Conservation (phyloP, 2,113 vertebrate species). For the Callaeas wilsoni region DNA sequence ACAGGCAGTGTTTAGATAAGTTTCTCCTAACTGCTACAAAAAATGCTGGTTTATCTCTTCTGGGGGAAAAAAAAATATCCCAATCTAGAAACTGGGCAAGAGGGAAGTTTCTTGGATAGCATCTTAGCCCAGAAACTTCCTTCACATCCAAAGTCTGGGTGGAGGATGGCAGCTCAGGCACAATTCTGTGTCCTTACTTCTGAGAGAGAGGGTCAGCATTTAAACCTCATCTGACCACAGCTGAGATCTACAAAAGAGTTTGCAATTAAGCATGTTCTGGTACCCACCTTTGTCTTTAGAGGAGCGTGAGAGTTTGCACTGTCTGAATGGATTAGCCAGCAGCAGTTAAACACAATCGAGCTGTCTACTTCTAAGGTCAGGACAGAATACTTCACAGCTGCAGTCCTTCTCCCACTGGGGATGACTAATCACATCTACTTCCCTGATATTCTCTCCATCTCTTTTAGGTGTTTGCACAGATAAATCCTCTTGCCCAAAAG, state of each 20-base stretch:
- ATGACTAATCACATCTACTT: constrained; percentile 52
- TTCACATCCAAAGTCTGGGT: not conserved
- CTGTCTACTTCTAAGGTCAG: constrained; percentile 2
- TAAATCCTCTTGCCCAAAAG: not conserved
- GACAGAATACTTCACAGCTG: constrained; percentile 39
- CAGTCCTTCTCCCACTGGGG: constrained; percentile 40
- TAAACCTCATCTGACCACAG: not conserved
- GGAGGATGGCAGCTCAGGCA: not conserved
- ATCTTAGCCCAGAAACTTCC: not conserved
- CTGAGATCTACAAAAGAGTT: not conserved
- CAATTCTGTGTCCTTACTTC: not conserved
- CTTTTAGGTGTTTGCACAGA: constrained; percentile 23
- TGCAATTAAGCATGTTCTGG: constrained; percentile 1
- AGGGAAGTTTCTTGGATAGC: not conserved
- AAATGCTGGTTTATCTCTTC: not conserved
- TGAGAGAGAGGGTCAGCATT: not conserved
- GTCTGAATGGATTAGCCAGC: not conserved
- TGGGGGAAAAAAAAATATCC: not conserved
- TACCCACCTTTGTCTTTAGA: not conserved
- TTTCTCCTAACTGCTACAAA: not conserved
- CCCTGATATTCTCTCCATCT: not conserved
- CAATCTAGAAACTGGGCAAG: not conserved
- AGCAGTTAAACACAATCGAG: constrained; percentile 29
- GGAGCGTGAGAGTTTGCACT: not conserved
- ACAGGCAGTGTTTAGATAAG: not conserved